Evolutionary conservation across 53 echinoderm and acorn worm genomes (phyloP), one percentile per base, ranked within the genome.

Genomic region (Pentamera pediparva): DNA sequence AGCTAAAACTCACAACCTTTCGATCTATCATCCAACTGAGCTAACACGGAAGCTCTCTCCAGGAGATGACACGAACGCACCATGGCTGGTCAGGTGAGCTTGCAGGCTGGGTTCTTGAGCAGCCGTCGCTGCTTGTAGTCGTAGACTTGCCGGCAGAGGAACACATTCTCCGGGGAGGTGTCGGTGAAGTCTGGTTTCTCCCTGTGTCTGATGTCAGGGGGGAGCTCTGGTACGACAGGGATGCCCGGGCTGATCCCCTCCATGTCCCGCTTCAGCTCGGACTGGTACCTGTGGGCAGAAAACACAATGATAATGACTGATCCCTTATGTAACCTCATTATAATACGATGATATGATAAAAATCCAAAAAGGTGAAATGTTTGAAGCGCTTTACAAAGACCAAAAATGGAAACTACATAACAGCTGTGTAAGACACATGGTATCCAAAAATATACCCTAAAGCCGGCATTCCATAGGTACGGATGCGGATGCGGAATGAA

Each of bases 61-160:
- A 24, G 28, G 18, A 3, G 6, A 51, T 2, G 9, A 6, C 54
- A n/a, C n/a, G n/a, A n/a, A n/a, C n/a, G n/a, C n/a, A n/a, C n/a
- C n/a, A n/a, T n/a, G n/a, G n/a, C n/a, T n/a, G n/a, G n/a, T 56
- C 81, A 54, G 38, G 13, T 7, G 11, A 36, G 15, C 39, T 61
- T 74, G 86, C 81, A 92, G 22, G 64, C 74, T 0, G 94, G 94
- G 24, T 94, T 94, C 81, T 94, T 94, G 76, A 94, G 62, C 8
- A 94, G 69, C 24, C 94, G 76, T 32, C 86, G 84, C 84, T 94
- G 94, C 45, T 90, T 74, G 67, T 83, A 94, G 77, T 94, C 94
- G 61, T 94, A 94, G 24, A 94, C 94, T 65, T 90, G 94, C 18
- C 94, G 78, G 57, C 94, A 94, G 35, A 94, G 71, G 73, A 90